Conservation (phyloP, 2,113 vertebrate genomes). For the Pogonocichla stellata region DNA sequence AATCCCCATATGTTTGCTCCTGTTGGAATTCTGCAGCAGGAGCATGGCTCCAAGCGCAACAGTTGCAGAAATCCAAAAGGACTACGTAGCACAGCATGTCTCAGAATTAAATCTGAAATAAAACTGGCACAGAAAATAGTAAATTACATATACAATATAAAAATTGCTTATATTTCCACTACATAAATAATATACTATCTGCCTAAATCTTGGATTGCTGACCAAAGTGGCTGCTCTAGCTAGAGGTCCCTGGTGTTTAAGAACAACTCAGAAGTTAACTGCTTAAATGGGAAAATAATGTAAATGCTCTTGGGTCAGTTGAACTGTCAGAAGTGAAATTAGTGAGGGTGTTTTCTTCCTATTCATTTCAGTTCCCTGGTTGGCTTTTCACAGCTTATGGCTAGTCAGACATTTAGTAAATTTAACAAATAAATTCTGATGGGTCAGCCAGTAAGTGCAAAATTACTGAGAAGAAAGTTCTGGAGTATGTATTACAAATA, state of each 20-base stretch:
- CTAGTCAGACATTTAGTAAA: neutral
- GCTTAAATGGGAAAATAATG: neutral
- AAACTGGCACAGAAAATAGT: constrained; percentile 15
- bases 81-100: constrained; percentile 3
- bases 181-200: neutral
- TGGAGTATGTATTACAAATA: neutral
- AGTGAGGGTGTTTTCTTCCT: neutral
- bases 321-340: neutral
- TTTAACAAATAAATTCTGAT: constrained; percentile 2
- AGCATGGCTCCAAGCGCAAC: constrained; percentile 49
- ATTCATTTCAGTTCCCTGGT: neutral
- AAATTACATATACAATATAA: neutral
- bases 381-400: neutral
- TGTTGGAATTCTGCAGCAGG: constrained; percentile 59
- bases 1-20: constrained; percentile 65
- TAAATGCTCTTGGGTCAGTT: neutral
- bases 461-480: neutral
- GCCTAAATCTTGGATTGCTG: neutral
- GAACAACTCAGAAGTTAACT: neutral
- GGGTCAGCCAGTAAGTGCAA: neutral
- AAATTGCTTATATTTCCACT: neutral
- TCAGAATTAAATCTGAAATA: constrained; percentile 52
- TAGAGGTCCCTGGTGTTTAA: neutral
- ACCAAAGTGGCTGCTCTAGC: neutral
- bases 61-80: constrained; percentile 64